Evolutionary conservation across 1,140 invertebrate species (phyloP).

Genomic region (Daktulosphaira vitifoliae): DNA sequence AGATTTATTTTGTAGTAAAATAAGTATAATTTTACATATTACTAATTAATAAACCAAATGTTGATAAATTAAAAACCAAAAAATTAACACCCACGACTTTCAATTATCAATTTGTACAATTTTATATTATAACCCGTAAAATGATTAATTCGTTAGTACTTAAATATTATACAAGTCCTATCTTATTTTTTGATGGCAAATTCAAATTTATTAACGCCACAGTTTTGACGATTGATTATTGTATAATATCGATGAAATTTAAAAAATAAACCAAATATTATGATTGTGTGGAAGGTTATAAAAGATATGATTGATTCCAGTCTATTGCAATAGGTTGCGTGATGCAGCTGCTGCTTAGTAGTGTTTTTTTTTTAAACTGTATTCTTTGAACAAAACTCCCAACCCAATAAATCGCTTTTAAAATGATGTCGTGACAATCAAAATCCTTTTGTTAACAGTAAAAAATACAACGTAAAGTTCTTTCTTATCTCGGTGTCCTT

Average conservation of each 20-base stretch:
- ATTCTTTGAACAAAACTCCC: background rate
- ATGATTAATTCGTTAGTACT: too few relatives aligned
- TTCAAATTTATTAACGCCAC: too few relatives aligned
- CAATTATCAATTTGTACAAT: too few relatives aligned
- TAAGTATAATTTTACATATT: too few relatives aligned
- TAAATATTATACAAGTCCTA: too few relatives aligned
- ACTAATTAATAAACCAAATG: too few relatives aligned
- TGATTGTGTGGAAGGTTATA: background rate
- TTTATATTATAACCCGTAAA: too few relatives aligned
- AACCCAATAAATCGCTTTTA: slow-evolving; percentile 24
- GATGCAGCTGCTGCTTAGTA: background rate
- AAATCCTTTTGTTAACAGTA: slow-evolving; percentile 12
- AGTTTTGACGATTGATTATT: too few relatives aligned
- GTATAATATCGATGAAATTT: slow-evolving; percentile 17
- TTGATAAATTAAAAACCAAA: too few relatives aligned
- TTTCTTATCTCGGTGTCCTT: slow-evolving; percentile 9
- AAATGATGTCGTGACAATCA: slow-evolving; percentile 31
- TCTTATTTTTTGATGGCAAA: too few relatives aligned
- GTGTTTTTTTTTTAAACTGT: background rate
- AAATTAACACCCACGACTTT: too few relatives aligned
- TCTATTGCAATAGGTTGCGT: slow-evolving; percentile 28
- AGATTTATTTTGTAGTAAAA: too few relatives aligned
- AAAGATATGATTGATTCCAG: slow-evolving; percentile 16
- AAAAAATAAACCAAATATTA: slow-evolving; percentile 16
- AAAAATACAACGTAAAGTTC: slow-evolving; percentile 26